These are phyloP conservation scores for Hypolimnas misippus DNA, from an alignment of 2,888 invertebrate genomes.

Conservation along the genomic window DNA sequence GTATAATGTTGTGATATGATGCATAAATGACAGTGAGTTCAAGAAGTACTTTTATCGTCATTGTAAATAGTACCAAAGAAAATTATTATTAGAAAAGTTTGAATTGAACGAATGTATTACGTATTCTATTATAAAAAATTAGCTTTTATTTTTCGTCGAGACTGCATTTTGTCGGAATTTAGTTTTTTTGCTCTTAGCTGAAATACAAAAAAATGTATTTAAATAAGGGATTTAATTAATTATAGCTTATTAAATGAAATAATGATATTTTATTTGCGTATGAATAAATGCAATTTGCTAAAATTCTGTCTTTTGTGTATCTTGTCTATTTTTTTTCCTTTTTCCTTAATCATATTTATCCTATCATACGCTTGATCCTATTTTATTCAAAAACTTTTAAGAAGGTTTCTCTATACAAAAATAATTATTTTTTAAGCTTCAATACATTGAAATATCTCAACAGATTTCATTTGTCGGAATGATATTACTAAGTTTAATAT, in stretches of 20 bases:
- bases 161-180: slow-evolving; percentile 12
- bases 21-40: slow-evolving; percentile 22
- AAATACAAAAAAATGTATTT: slow-evolving; percentile 14
- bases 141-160: slow-evolving; percentile 17
- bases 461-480: too few relatives aligned
- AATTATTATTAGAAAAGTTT: slow-evolving; percentile 46
- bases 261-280: slow-evolving; percentile 30
- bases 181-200: slow-evolving; percentile 6
- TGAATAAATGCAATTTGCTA: slow-evolving; percentile 34
- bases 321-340: background rate
- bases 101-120: slow-evolving; percentile 9
- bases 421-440: too few relatives aligned
- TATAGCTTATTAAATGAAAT: slow-evolving; percentile 31
- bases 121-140: slow-evolving; percentile 5
- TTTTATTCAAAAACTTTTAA: too few relatives aligned
- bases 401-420: too few relatives aligned
- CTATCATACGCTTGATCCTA: too few relatives aligned
- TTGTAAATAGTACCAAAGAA: slow-evolving; percentile 77
- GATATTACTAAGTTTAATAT: too few relatives aligned
- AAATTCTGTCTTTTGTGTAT: background rate
- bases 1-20: slow-evolving; percentile 19
- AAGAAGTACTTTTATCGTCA: slow-evolving; percentile 43
- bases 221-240: slow-evolving; percentile 28
- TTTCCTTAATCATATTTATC: background rate
- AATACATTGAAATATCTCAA: too few relatives aligned